A percentile compares a stretch with the other conserved stretches of the same genome.
phyloP scores from a whole-genome alignment of 2,113 vertebrate species.

The Oncorhynchus tshawytscha region DNA sequence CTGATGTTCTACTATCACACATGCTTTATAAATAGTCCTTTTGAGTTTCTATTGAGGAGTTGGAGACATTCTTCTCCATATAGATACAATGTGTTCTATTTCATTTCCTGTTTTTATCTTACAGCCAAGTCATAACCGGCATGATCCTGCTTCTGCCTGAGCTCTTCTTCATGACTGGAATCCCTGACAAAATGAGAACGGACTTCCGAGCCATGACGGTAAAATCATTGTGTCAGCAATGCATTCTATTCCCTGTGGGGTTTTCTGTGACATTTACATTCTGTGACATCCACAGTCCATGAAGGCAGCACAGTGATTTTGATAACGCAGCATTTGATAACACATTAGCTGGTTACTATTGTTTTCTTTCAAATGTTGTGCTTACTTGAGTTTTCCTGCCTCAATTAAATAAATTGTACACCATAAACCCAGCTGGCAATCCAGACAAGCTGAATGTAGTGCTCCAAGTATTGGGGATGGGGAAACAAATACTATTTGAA shows the following conservation, averaged over 20 bases:
- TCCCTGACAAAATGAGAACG: slow-evolving; percentile 82
- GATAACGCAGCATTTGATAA: too few relatives aligned
- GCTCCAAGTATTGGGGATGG: too few relatives aligned
- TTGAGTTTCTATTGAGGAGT: too few relatives aligned
- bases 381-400: too few relatives aligned
- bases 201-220: slow-evolving; percentile 88
- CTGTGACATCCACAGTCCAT: neutral
- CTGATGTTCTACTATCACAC: neutral
- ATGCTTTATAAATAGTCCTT: neutral
- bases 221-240: neutral
- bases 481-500: too few relatives aligned
- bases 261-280: too few relatives aligned
- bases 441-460: too few relatives aligned
- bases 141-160: slow-evolving; percentile 88
- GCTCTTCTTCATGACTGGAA: slow-evolving; percentile 89
- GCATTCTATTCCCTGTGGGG: neutral
- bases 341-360: too few relatives aligned
- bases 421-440: too few relatives aligned
- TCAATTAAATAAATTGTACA: neutral
- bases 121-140: slow-evolving; percentile 69
- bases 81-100: neutral
- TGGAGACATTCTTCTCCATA: too few relatives aligned
- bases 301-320: neutral
- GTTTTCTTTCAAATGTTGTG: too few relatives aligned
- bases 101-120: neutral